Evolutionary conservation across 2,888 invertebrate species (phyloP), one percentile per base, ranked within the genome.

Genomic region (Microdon myrmicae): DNA sequence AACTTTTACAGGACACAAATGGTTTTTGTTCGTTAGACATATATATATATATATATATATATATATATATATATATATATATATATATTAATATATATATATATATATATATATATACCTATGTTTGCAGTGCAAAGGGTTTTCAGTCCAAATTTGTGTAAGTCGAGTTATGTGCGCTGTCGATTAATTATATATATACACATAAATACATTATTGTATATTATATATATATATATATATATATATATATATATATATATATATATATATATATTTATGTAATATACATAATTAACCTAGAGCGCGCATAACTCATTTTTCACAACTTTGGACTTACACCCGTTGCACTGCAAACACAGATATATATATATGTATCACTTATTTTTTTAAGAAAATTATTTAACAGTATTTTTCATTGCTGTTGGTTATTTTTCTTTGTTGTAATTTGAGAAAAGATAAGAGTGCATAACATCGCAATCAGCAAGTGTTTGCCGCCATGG

Each of bases 371-470:
- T 28, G 13, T 28, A 28, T n/a, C n/a, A n/a, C n/a, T 41, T 26
- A 16, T 12, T 41, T 23, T 20, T 45, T 51, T 41, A 45, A 43
- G 28, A 55, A 49, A 54, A 44, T 39, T 41, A 28, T 41, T 28
- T 35, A 66, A 53, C 49, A 59, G 29, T 13, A 10, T 13, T 12
- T 39, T 17, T 39, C 13, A 37, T 31, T 55, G 23, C 12, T 38
- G 14, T 47, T 37, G 12, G 22, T 14, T 12, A 6, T 45, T 38
- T 73, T 71, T 74, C 71, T 70, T 71, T 71, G 72, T 73, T 71
- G 68, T 70, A 72, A 72, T 72, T 70, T 71, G 68, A 74, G 72
- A 74, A 72, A 71, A 74, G 69, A 73, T 74, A 72, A 49, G 45
- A 44, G 37, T 51, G 66, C 45, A 55, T 45, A 54, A 47, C 64